Evolutionary conservation across 2,113 vertebrate genomes (phyloP).

Genomic region (Tringa solitaria): DNA sequence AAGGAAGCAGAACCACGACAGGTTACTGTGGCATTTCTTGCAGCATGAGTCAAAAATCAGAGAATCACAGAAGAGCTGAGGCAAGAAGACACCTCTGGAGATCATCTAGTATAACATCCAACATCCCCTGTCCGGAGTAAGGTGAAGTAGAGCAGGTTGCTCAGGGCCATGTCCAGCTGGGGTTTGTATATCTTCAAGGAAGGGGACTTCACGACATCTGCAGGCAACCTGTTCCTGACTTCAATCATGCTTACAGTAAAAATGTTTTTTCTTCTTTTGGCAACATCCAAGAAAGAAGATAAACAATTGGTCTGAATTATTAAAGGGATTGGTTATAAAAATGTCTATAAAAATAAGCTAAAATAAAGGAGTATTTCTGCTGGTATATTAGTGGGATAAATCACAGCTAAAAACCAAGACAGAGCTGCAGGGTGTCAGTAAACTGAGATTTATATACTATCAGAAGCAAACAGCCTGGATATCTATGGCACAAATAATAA

Average conservation of each 20-base stretch:
- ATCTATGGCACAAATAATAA: conserved; percentile 12
- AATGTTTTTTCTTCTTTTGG: background rate
- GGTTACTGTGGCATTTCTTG: background rate
- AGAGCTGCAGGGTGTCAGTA: conserved; percentile 30
- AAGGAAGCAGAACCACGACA: conserved; percentile 20
- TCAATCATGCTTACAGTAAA: background rate
- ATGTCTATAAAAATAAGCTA: conserved; percentile 23
- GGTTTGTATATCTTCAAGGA: background rate
- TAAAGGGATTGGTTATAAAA: conserved; percentile 45
- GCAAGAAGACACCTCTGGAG: background rate
- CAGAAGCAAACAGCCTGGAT: conserved; percentile 36
- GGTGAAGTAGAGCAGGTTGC: background rate
- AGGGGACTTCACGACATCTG: background rate
- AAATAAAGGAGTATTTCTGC: conserved; percentile 36
- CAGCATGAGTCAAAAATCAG: background rate
- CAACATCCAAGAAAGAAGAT: conserved; percentile 12
- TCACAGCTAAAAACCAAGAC: conserved; percentile 38
- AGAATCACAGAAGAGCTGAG: background rate
- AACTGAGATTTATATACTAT: conserved; percentile 34
- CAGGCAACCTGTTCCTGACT: background rate
- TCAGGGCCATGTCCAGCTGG: background rate
- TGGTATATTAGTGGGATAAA: conserved; percentile 37
- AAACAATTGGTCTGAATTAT: conserved; percentile 55
- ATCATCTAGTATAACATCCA: background rate
- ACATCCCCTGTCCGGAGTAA: background rate